A percentile compares a stretch with the other conserved stretches of the same genome.
Conservation (phyloP, 2,797 vertebrate genomes). For the Xiphorhynchus erythropygius region DNA sequence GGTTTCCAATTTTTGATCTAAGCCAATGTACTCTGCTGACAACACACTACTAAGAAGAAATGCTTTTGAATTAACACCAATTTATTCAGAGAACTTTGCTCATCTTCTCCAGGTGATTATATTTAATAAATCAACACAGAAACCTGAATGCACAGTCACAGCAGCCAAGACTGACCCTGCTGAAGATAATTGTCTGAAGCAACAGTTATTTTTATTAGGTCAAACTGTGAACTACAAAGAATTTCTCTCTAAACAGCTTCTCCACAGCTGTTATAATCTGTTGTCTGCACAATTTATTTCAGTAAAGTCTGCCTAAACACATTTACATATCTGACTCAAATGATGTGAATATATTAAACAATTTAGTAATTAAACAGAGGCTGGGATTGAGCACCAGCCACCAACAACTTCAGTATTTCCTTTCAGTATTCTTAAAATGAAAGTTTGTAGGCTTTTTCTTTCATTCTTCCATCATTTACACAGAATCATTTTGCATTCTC, state of each 20-base stretch:
- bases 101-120: neutral
- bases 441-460: neutral
- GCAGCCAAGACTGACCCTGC: neutral
- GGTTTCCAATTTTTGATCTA: neutral
- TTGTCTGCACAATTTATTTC: neutral
- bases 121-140: slow-evolving; percentile 13
- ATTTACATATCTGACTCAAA: neutral
- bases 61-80: neutral
- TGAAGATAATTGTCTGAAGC: neutral
- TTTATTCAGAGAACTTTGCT: neutral
- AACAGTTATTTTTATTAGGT: slow-evolving; percentile 4
- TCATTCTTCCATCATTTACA: neutral
- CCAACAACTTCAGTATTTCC: neutral
- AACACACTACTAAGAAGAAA: neutral
- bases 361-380: neutral
- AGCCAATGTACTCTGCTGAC: neutral
- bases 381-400: neutral
- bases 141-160: neutral
- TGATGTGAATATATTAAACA: neutral
- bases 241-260: neutral
- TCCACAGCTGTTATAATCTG: neutral
- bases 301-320: neutral
- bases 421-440: neutral
- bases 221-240: slow-evolving; percentile 2
- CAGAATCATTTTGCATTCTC: neutral